Evolutionary conservation across 2,797 vertebrate genomes (phyloP).

Genomic region (Siniperca undulata): DNA sequence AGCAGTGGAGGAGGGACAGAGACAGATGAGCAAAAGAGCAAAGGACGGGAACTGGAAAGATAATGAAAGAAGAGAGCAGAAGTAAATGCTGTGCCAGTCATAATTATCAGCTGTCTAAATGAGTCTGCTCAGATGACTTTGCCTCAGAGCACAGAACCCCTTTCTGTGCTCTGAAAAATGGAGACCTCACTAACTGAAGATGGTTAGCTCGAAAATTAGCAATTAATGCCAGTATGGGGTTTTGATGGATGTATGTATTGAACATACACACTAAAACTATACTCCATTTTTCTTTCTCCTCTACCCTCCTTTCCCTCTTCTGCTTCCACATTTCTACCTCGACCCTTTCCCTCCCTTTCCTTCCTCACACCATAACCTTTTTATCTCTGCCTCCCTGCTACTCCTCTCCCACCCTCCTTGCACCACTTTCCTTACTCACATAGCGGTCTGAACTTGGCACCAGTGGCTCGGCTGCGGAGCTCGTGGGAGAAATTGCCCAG

Average conservation of each 20-base stretch:
- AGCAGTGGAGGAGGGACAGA: background rate
- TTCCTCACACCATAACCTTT: slow-evolving; percentile 35
- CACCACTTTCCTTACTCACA: slow-evolving; percentile 37
- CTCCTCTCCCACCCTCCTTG: background rate
- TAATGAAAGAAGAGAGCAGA: slow-evolving; percentile 19
- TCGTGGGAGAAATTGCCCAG: slow-evolving; percentile 98
- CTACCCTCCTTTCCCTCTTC: background rate
- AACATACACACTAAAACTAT: background rate
- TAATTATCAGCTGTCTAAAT: slow-evolving; percentile 51
- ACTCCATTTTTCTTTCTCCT: slow-evolving; percentile 7
- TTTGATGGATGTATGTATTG: background rate
- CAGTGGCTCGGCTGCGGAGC: slow-evolving; percentile 92
- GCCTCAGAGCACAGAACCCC: no score
- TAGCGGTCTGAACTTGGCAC: slow-evolving; percentile 94
- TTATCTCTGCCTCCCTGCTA: slow-evolving; percentile 41
- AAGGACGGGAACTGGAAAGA: background rate
- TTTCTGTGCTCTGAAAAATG: slow-evolving; percentile 34
- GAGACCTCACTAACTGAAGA: slow-evolving; percentile 4
- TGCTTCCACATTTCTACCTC: background rate
- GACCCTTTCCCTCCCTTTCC: background rate
- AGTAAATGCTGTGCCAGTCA: slow-evolving; percentile 34
- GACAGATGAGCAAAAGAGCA: background rate
- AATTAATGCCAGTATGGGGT: background rate
- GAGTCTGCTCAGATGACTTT: slow-evolving; percentile 34
- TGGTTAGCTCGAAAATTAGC: background rate